phyloP scores from a whole-genome alignment of 1,140 invertebrate species.

The Kradibia gibbosae region DNA sequence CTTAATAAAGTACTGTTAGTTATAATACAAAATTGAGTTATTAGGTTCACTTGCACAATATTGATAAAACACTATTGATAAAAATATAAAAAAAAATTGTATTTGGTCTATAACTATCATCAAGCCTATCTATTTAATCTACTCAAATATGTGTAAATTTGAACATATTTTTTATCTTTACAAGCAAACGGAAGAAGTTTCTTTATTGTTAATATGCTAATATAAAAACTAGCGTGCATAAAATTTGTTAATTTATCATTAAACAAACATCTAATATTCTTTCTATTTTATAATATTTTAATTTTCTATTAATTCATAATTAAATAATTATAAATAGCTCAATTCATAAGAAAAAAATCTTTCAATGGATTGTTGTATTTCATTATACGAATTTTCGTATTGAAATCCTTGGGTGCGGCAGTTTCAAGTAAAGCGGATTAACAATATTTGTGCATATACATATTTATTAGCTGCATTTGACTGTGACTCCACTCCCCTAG shows the following conservation, averaged over 20 bases:
- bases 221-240: not conserved
- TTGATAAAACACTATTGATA: no score
- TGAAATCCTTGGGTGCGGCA: not conserved
- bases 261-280: not conserved
- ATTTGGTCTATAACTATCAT: no score
- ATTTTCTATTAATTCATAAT: not conserved
- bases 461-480: not conserved
- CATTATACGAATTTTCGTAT: constrained; percentile 25
- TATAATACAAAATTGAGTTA: no score
- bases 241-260: not conserved
- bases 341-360: no score
- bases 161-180: no score
- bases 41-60: no score
- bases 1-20: no score
- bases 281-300: not conserved
- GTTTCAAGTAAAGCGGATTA: constrained; percentile 38
- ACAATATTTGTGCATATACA: not conserved
- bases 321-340: constrained; percentile 33
- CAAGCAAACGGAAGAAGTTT: no score
- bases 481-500: not conserved
- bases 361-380: constrained; percentile 3
- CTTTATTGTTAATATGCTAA: constrained; percentile 31
- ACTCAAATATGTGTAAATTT: no score
- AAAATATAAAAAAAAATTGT: no score
- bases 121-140: no score